Evolutionary conservation across 2,113 vertebrate genomes (phyloP).

Genomic region (Mormyrus lacerda): DNA sequence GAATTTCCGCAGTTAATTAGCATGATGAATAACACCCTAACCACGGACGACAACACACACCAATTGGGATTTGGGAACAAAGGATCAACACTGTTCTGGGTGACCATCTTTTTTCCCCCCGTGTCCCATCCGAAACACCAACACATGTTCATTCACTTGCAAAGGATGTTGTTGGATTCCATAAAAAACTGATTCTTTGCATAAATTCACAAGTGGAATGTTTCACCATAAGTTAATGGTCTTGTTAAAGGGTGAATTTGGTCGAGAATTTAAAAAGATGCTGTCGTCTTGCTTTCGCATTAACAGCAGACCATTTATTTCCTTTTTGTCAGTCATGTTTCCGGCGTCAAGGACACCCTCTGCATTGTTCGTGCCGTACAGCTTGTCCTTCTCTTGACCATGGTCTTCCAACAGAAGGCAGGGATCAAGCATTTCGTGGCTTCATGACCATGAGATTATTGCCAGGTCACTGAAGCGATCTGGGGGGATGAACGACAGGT

Average conservation of each 20-base stretch:
- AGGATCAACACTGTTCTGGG: not conserved
- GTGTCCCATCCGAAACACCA: not conserved
- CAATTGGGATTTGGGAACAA: not conserved
- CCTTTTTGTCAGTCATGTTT: not conserved
- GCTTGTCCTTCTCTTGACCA: not conserved
- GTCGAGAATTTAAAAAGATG: not conserved
- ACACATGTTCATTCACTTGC: not conserved
- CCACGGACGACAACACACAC: constrained; percentile 6
- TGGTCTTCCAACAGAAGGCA: not conserved
- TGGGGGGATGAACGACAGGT: not conserved
- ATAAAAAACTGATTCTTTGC: not conserved
- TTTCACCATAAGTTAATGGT: not conserved
- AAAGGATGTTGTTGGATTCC: too few species aligned
- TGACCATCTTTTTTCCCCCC: not conserved
- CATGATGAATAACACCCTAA: constrained; percentile 21
- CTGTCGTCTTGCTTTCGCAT: not conserved
- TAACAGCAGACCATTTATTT: not conserved
- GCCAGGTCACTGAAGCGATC: not conserved
- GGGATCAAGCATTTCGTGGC: not conserved
- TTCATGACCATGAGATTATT: not conserved
- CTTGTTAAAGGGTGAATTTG: not conserved
- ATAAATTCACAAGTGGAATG: not conserved
- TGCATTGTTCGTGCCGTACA: not conserved
- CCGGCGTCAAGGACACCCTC: not conserved
- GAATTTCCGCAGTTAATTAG: constrained; percentile 13